These are phyloP conservation scores for Promerops cafer DNA, from an alignment of 2,113 vertebrate genomes.

Conservation along the genomic window DNA sequence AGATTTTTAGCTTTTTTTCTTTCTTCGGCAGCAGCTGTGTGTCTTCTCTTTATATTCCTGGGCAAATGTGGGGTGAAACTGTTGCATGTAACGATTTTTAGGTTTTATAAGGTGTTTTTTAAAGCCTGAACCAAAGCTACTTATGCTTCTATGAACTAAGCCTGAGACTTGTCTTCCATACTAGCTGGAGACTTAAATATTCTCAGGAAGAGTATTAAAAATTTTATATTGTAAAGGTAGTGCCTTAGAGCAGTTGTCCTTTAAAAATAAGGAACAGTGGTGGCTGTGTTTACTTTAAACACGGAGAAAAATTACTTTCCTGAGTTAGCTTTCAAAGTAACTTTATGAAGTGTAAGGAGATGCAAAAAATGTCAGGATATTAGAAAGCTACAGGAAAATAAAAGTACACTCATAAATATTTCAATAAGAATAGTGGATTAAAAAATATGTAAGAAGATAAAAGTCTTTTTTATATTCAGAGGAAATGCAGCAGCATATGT, in stretches of 20 bases:
- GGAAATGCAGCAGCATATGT: not conserved
- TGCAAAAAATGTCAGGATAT: not conserved
- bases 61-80: not conserved
- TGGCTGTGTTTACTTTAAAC: not conserved
- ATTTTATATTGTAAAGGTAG: not conserved
- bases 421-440: not conserved
- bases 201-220: not conserved
- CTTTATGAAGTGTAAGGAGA: not conserved
- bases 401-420: not conserved
- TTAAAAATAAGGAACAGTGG: not conserved
- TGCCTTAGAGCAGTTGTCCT: not conserved
- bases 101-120: not conserved
- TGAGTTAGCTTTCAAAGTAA: not conserved
- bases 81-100: not conserved
- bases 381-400: slow-evolving; percentile 7
- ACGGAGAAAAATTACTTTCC: not conserved
- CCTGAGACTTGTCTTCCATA: not conserved
- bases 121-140: not conserved
- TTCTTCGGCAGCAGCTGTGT: not conserved
- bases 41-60: not conserved
- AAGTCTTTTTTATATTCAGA: not conserved
- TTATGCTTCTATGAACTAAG: not conserved
- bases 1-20: not conserved
- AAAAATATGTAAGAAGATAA: not conserved
- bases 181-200: not conserved